Evolutionary conservation across 2,888 invertebrate genomes (phyloP).

Genomic region (Saturnia pavonia): DNA sequence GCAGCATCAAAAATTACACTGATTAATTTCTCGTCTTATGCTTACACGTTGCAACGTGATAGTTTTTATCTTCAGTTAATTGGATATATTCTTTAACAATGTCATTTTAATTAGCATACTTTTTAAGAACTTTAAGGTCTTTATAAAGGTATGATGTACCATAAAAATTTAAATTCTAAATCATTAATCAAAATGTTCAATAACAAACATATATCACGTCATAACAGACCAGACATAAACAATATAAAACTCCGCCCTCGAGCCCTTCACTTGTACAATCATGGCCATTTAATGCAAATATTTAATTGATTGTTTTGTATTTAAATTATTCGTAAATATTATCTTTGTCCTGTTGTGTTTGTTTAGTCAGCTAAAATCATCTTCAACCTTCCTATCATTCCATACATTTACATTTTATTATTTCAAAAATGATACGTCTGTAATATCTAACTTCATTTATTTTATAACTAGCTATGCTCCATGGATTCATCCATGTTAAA

Average conservation of each 20-base stretch:
- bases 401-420: background rate
- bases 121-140: too few relatives aligned
- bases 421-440: background rate
- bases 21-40: background rate
- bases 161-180: background rate
- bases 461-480: too few relatives aligned
- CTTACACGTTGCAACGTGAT: background rate
- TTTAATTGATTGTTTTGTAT: background rate
- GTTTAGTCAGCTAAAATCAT: background rate
- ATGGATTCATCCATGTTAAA: too few relatives aligned
- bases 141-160: background rate
- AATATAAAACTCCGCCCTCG: background rate
- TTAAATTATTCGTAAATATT: background rate
- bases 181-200: background rate
- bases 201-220: background rate
- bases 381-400: background rate
- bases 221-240: background rate
- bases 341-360: background rate
- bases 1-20: background rate
- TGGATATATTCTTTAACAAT: too few relatives aligned
- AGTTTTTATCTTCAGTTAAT: too few relatives aligned
- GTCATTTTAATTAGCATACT: too few relatives aligned
- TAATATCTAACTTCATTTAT: background rate
- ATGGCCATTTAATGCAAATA: background rate
- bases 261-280: slow-evolving; percentile 5